Base-by-base conservation (phyloP, 1,140 invertebrate species). In the Acyrthosiphon pisum region DNA sequence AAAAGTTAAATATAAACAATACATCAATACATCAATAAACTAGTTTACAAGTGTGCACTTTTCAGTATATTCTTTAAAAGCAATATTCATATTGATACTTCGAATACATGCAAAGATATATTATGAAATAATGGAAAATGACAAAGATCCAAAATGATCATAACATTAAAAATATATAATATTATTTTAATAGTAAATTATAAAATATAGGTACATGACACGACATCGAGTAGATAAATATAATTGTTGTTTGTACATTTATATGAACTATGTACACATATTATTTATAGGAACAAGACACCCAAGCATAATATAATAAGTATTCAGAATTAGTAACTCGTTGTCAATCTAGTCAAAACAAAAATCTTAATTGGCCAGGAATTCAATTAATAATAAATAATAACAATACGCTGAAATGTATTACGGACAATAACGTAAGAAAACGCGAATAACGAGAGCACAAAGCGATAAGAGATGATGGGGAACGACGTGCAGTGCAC, bases 1-100 rank as follows among this genome's bases (percentile, higher is more conserved):
- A 90, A 90, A 90, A 90, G 48, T 60, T 90, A 68, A 90, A 90
- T 60, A 53, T 76, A 76, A 76, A 76, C 60, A 68, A 68, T 30
- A 68, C 14, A 76, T 76, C n/a, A n/a, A n/a, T n/a, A n/a, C n/a
- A 76, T n/a, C 14, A 76, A 76, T 76, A n/a, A 76, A 76, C n/a
- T 76, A 76, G n/a, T 76, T 76, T 76, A 76, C 60, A 60, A 56
- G 8, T 30, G 56, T 30, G 30, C 30, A 76, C 20, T 53, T 20
- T 53, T 23, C 50, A 50, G 50, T 20, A 22, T 50, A 68, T 76
- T 26, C 11, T 41, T 41, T 41, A 60, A 60, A 60, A 60, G 26
- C 30, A 60, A 30, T 60, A 30, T 76, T n/a, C 6, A 76, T n/a
- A n/a, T n/a, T n/a, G n/a, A 76, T 76, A 76, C 60, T n/a, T 76